phyloP scores from a whole-genome alignment of 2,797 vertebrate species.

The Phoeniculus purpureus region DNA sequence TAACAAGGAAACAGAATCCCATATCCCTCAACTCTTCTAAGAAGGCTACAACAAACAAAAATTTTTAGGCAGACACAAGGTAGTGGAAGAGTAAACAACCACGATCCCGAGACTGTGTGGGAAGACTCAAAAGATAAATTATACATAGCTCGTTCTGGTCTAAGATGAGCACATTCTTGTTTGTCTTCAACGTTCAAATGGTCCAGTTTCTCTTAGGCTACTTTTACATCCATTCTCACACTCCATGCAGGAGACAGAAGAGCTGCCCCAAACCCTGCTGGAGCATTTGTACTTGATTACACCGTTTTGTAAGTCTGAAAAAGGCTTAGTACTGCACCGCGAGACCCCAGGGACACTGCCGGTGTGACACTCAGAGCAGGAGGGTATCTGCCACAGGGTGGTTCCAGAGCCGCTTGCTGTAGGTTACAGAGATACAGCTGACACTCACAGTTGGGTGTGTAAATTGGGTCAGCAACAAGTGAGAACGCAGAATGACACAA shows the following conservation, averaged over 20 bases:
- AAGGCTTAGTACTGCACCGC: neutral
- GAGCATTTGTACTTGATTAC: neutral
- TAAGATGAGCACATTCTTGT: neutral
- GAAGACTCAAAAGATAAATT: neutral
- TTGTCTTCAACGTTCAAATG: neutral
- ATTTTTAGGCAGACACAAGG: neutral
- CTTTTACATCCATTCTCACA: neutral
- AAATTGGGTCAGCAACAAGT: neutral
- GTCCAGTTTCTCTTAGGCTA: neutral
- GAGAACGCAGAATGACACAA: neutral
- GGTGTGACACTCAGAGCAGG: neutral
- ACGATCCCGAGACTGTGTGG: neutral
- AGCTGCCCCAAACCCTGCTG: neutral
- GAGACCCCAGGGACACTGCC: neutral
- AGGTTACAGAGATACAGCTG: neutral
- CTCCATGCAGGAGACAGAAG: neutral
- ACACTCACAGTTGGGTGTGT: accelerated
- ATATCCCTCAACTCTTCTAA: neutral
- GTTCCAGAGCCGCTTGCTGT: neutral
- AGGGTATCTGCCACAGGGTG: too few relatives aligned
- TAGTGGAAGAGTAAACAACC: neutral
- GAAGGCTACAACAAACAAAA: neutral
- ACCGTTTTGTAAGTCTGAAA: neutral
- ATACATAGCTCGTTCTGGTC: neutral
- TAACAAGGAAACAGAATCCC: neutral